Evolutionary conservation across 2,113 vertebrate genomes (phyloP).

Genomic region (Ceratotherium simum): DNA sequence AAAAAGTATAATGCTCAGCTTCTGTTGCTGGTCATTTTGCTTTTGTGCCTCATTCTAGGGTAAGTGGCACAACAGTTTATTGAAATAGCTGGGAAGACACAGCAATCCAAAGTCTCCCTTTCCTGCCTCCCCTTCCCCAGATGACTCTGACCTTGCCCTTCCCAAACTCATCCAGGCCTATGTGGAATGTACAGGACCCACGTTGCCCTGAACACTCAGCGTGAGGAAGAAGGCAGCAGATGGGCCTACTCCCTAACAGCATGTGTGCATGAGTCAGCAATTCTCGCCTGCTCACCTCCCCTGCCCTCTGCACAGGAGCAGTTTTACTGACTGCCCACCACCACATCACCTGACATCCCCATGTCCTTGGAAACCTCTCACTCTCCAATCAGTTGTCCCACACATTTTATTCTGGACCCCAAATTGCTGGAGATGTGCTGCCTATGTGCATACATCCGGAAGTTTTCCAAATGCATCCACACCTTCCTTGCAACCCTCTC

Average conservation of each 20-base stretch:
- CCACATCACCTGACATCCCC: not conserved
- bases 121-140: too few species aligned
- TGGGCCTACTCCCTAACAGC: not conserved
- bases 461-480: not conserved
- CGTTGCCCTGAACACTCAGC: not conserved
- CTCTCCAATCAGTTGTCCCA: not conserved
- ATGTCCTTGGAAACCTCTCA: not conserved
- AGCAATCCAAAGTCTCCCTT: not conserved
- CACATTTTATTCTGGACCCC: not conserved
- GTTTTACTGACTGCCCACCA: not conserved
- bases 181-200: not conserved
- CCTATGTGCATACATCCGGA: not conserved
- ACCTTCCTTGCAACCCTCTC: not conserved
- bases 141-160: not conserved
- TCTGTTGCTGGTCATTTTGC: slow-evolving; percentile 20
- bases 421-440: not conserved
- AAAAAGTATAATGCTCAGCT: not conserved
- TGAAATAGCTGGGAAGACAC: not conserved
- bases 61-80: not conserved
- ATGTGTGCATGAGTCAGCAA: not conserved
- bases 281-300: not conserved
- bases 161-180: not conserved
- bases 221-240: not conserved
- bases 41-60: not conserved
- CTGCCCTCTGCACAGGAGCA: not conserved